Evolutionary conservation across 2,888 invertebrate genomes (phyloP).

Genomic region (Aphodius granarius): DNA sequence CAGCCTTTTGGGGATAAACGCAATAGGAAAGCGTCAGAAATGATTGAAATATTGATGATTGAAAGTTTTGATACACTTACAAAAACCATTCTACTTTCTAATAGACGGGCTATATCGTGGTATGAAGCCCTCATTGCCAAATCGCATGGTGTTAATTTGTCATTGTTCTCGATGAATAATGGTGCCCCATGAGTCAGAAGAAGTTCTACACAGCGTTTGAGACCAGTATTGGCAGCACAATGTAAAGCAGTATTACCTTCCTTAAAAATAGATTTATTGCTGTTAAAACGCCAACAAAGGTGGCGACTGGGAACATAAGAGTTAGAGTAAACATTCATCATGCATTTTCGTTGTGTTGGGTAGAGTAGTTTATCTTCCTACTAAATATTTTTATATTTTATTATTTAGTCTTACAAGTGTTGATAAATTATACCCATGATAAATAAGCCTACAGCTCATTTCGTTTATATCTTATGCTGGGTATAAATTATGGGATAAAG

Average conservation of each 20-base stretch:
- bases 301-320: not conserved
- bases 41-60: not conserved
- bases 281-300: not conserved
- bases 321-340: not conserved
- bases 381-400: no score
- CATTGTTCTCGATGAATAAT: constrained; percentile 64
- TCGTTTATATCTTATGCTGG: no score
- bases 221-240: constrained; percentile 64
- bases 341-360: no score
- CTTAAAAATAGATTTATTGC: no score
- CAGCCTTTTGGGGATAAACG: constrained; percentile 46
- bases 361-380: no score
- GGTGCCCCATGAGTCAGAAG: constrained; percentile 63
- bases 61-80: constrained; percentile 57
- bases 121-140: constrained; percentile 62
- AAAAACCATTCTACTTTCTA: constrained; percentile 71
- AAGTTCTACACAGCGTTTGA: constrained; percentile 65
- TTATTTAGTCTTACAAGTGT: no score
- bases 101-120: constrained; percentile 63
- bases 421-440: no score
- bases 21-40: not conserved
- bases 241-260: constrained; percentile 69
- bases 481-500: no score
- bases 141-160: constrained; percentile 67
- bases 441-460: no score